Percentiles rank a stretch among this genome's conserved stretches.
Evolutionary conservation across 2,888 invertebrate species (phyloP).

Genomic region (Thymelicus lineola): DNA sequence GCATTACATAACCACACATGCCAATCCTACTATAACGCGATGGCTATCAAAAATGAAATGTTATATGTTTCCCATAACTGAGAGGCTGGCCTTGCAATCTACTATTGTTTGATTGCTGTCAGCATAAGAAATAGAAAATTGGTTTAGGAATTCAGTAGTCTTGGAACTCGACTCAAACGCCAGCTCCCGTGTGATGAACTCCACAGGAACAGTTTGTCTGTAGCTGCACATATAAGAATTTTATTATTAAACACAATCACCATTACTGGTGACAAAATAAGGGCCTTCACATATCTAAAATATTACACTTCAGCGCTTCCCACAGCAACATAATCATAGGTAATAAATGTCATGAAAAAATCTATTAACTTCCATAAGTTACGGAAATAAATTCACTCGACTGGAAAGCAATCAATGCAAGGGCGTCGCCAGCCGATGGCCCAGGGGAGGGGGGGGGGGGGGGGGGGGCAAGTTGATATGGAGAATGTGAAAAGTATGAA

Average conservation of each 20-base stretch:
- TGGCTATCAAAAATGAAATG: slow-evolving; percentile 73
- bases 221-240: slow-evolving; percentile 91
- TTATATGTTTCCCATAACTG: slow-evolving; percentile 84
- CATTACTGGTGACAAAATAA: slow-evolving; percentile 53
- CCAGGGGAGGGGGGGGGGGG: too few relatives aligned
- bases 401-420: too few relatives aligned
- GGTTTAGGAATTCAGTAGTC: slow-evolving; percentile 94
- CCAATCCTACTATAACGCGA: slow-evolving; percentile 67
- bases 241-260: slow-evolving; percentile 72
- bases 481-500: too few relatives aligned
- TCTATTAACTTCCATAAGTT: too few relatives aligned
- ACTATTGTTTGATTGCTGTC: slow-evolving; percentile 89
- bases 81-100: slow-evolving; percentile 95
- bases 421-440: too few relatives aligned
- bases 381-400: too few relatives aligned
- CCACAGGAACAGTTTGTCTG: slow-evolving; percentile 95
- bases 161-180: slow-evolving; percentile 94
- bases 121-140: slow-evolving; percentile 90
- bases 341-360: too few relatives aligned
- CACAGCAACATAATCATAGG: too few relatives aligned
- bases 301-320: too few relatives aligned
- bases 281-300: neutral
- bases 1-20: slow-evolving; percentile 77
- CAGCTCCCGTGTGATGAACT: slow-evolving; percentile 94
- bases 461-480: too few relatives aligned